Evolutionary conservation across 2,797 vertebrate species (phyloP), one percentile per base, ranked within the genome.

Genomic region (Typhlichthys subterraneus): DNA sequence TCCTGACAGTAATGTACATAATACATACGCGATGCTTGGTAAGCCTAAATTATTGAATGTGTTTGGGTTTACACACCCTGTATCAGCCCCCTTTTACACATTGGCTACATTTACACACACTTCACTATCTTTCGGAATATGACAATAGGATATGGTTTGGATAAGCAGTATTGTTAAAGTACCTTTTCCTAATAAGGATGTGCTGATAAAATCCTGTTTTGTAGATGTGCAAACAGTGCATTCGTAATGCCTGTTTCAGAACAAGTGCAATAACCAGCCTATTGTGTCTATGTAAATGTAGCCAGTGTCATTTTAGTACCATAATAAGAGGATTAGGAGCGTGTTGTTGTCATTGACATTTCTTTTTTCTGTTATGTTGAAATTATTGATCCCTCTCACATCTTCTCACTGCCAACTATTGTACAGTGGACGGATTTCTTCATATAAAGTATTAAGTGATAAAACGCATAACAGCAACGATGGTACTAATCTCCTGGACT

Each of bases 401-500:
- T 83, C 85, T 82, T 84, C 86, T 91, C 88, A 93, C 92, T 93
- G 93, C 92, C 93, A 92, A 89, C 88, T 86, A 79, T 90, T 84
- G 83, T 91, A 88, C 84, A 85, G 81, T 85, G 76, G 83, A 90
- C 76, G 85, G 91, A 87, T 92, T 82, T 90, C 84, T 87, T 87
- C 90, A 87, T 92, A 84, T 91, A 89, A 89, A 91, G 89, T 93
- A 92, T 94, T 90, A 89, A 80, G 80, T 84, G 86, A 84, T 85
- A 85, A 4, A 90, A 91, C 84, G 59, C 86, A 88, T 90, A 91
- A 91, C 89, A 83, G 89, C 90, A 88, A 91, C 80, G 88, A 92
- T 90, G 91, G 91, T 92, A 93, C 88, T 92, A 92, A 94, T 93
- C 89, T 91, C 89, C 91, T 92, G 92, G 92, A 93, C 89, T 94